Conservation (phyloP, 1,140 invertebrate genomes). For the Tyrophagus putrescentiae region DNA sequence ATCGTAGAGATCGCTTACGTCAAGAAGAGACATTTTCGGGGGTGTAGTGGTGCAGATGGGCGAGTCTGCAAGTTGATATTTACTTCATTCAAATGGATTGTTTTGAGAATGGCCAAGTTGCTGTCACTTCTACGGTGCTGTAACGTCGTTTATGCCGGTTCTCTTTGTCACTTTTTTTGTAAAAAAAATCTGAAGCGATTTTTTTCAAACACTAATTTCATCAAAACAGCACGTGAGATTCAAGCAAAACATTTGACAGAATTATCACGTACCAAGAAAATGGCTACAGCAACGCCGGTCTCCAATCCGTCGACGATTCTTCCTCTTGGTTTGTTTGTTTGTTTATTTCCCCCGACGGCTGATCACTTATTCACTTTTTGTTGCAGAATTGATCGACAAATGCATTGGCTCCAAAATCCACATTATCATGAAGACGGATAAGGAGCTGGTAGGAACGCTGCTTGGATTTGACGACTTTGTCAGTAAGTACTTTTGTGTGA, state of each 20-base stretch:
- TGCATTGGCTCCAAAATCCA: conserved; percentile 98
- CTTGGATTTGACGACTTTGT: conserved; percentile 98
- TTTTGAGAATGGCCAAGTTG: no score
- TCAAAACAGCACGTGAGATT: no score
- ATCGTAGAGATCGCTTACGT: neutral
- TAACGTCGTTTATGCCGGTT: no score
- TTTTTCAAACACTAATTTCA: no score
- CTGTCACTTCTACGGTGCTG: no score
- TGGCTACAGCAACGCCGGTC: conserved; percentile 23
- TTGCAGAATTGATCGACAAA: conserved; percentile 92
- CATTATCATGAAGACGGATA: conserved; percentile 99
- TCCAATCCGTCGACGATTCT: conserved; percentile 54
- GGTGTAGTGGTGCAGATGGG: no score
- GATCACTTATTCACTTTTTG: conserved; percentile 14
- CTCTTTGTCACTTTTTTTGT: no score
- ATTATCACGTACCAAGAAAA: neutral
- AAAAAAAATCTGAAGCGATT: no score
- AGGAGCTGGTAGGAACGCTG: conserved; percentile 95
- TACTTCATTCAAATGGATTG: no score
- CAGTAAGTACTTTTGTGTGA: conserved; percentile 36
- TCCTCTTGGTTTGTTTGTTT: conserved; percentile 43
- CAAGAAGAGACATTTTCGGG: no score
- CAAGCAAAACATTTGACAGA: no score
- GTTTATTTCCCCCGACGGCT: conserved; percentile 21
- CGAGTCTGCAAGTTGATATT: no score